phyloP scores from a whole-genome alignment of 2,888 invertebrate species.

The Tipula vernalis region DNA sequence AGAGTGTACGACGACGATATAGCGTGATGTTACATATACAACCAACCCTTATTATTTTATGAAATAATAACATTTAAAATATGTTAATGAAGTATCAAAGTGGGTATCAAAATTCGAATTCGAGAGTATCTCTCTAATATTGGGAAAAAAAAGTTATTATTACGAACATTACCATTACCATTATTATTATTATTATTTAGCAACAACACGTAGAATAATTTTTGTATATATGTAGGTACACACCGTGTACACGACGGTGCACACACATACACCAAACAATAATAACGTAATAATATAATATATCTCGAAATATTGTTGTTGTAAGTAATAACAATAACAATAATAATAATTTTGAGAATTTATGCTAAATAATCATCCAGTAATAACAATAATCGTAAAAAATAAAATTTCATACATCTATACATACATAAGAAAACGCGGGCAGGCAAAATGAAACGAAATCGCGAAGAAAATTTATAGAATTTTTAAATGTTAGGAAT shows the following conservation, averaged over 20 bases:
- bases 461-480: slow-evolving; percentile 4
- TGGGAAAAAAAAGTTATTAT: neutral
- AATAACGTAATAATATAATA: neutral
- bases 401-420: neutral
- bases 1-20: neutral
- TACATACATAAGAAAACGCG: neutral
- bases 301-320: neutral
- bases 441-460: neutral
- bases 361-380: slow-evolving; percentile 10
- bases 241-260: neutral
- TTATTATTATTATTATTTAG: neutral
- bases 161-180: neutral
- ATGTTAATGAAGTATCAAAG: slow-evolving; percentile 4
- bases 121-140: neutral
- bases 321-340: slow-evolving; percentile 5
- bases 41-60: neutral
- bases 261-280: neutral
- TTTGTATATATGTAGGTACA: neutral
- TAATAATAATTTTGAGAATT: slow-evolving; percentile 8
- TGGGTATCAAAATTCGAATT: slow-evolving; percentile 4
- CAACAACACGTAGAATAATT: neutral
- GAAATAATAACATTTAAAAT: slow-evolving; percentile 4
- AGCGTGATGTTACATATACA: neutral
- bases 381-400: slow-evolving; percentile 10
- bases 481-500: neutral